Conservation (phyloP, 2,888 invertebrate genomes). For the Stenolophus ochropezus region DNA sequence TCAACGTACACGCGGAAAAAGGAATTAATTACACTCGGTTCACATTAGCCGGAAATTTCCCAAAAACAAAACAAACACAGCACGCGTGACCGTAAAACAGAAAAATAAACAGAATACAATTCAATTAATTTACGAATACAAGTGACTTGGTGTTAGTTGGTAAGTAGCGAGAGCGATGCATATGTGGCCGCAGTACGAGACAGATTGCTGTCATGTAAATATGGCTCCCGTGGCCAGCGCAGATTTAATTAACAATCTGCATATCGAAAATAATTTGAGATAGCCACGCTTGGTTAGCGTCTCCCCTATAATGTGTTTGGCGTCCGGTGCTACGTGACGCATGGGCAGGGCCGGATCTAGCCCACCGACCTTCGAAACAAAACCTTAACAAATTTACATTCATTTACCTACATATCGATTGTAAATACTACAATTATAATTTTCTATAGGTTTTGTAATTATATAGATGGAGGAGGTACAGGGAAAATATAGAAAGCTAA, state of each 20-base stretch:
- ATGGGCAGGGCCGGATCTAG: background rate
- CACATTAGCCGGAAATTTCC: conserved; percentile 50
- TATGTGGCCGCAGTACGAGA: conserved; percentile 65
- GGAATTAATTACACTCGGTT: conserved; percentile 44
- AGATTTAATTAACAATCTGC: conserved; percentile 74
- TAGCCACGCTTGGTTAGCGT: conserved; percentile 70
- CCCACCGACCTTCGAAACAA: background rate
- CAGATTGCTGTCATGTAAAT: conserved; percentile 74
- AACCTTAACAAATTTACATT: background rate
- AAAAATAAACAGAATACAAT: conserved; percentile 52
- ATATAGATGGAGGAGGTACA: too few species aligned
- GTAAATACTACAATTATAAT: too few species aligned
- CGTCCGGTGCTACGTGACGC: conserved; percentile 43
- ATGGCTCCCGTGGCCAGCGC: conserved; percentile 67
- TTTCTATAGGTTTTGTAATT: too few species aligned
- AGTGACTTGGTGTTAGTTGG: conserved; percentile 27
- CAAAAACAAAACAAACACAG: conserved; percentile 50
- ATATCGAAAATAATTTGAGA: conserved; percentile 73
- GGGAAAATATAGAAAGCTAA: too few species aligned
- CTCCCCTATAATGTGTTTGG: conserved; percentile 63
- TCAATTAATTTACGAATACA: conserved; percentile 44
- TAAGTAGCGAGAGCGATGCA: background rate
- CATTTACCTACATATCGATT: too few species aligned
- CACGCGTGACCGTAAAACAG: conserved; percentile 33
- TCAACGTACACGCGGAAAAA: conserved; percentile 46